Percentiles rank a stretch among this genome's conserved stretches.
These are phyloP conservation scores for Sebastes ruberrimus DNA, from an alignment of 2,797 vertebrate species.

Conservation along the genomic window DNA sequence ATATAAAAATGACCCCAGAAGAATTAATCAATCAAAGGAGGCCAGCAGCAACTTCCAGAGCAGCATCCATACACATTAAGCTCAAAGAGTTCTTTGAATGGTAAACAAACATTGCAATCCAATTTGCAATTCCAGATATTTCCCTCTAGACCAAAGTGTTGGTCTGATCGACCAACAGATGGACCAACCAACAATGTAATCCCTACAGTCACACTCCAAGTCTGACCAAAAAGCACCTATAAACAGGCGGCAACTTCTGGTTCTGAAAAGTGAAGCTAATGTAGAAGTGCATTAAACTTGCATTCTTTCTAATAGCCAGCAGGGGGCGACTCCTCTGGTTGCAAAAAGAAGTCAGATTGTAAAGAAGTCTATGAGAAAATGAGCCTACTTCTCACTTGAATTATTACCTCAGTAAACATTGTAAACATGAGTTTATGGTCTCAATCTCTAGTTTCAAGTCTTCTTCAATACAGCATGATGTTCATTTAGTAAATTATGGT, in stretches of 20 bases:
- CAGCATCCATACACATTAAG: not conserved
- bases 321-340: too few species aligned
- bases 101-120: conserved; percentile 19
- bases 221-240: not conserved
- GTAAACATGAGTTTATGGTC: too few species aligned
- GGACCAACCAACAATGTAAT: not conserved
- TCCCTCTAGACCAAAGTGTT: not conserved
- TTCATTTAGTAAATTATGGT: too few species aligned
- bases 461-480: too few species aligned
- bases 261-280: not conserved
- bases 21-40: not conserved
- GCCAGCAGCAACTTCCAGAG: not conserved
- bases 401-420: too few species aligned
- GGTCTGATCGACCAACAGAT: not conserved
- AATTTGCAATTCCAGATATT: conserved; percentile 4
- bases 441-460: too few species aligned
- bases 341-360: too few species aligned
- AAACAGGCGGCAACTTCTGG: too few species aligned
- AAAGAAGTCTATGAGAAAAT: too few species aligned
- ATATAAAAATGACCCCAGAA: not conserved
- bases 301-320: too few species aligned
- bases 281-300: too few species aligned
- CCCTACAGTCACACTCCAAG: not conserved
- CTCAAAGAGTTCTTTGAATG: conserved; percentile 16
- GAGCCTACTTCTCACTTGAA: too few species aligned